Percentiles rank a stretch among this genome's conserved stretches.
These are phyloP conservation scores for Polyommatus iphigenia DNA, from an alignment of 2,888 invertebrate genomes.

Conservation along the genomic window DNA sequence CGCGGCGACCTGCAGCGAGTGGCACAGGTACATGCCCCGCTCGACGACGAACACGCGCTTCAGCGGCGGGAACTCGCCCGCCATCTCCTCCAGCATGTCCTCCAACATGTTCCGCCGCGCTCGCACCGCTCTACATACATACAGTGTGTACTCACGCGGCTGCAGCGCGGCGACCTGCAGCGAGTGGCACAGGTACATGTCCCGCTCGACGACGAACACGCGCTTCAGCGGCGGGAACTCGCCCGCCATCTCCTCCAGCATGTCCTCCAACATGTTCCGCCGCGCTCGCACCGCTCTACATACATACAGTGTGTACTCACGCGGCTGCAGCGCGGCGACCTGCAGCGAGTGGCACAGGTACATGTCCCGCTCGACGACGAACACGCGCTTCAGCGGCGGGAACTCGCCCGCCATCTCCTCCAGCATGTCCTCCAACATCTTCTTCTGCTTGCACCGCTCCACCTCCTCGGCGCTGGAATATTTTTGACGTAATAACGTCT, in stretches of 20 bases:
- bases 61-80: conserved; percentile 95
- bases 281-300: no score
- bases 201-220: conserved; percentile 96
- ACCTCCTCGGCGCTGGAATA: conserved; percentile 91
- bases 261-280: conserved; percentile 66
- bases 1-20: conserved; percentile 88
- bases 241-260: conserved; percentile 95
- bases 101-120: no score
- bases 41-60: conserved; percentile 96
- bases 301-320: conserved; percentile 48
- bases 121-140: no score
- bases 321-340: conserved; percentile 73
- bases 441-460: conserved; percentile 95
- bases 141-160: conserved; percentile 68
- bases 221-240: conserved; percentile 94
- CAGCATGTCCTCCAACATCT: conserved; percentile 94
- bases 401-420: conserved; percentile 96
- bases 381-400: conserved; percentile 93
- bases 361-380: conserved; percentile 95
- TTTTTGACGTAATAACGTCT: no score
- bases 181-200: conserved; percentile 93
- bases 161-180: conserved; percentile 83
- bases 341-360: conserved; percentile 92
- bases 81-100: conserved; percentile 94
- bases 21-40: conserved; percentile 93